phyloP scores from a whole-genome alignment of 2,113 vertebrate genomes.

The human (Homo sapiens) region DNA sequence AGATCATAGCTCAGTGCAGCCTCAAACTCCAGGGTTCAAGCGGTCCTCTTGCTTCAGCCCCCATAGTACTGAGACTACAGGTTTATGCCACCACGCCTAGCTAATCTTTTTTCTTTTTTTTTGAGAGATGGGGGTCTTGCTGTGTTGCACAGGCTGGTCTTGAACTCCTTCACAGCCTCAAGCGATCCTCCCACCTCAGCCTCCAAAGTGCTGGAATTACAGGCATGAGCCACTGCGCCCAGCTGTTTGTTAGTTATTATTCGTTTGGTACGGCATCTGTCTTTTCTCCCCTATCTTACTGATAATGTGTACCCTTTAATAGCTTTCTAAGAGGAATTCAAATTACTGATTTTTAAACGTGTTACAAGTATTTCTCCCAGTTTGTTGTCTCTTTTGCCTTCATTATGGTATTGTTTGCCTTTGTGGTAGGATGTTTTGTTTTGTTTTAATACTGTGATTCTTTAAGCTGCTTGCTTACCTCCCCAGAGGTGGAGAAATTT shows the following conservation, averaged over 20 bases:
- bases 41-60: no score
- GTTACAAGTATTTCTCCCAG: background rate
- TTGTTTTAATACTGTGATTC: background rate
- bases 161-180: no score
- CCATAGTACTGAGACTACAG: no score
- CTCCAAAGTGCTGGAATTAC: no score
- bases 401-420: background rate
- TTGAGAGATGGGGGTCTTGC: no score
- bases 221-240: no score
- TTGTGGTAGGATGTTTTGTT: background rate
- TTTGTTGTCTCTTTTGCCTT: background rate
- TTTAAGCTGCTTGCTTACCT: background rate
- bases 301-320: background rate
- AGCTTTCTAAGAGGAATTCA: slow-evolving; percentile 19
- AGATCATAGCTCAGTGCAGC: no score
- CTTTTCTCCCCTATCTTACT: background rate
- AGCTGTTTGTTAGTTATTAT: background rate
- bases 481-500: background rate
- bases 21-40: no score
- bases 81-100: no score
- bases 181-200: no score
- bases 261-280: background rate
- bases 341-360: background rate
- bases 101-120: no score
- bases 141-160: no score